Percentiles rank a stretch among this genome's conserved stretches.
Evolutionary conservation across 92 coral and sea anemone species (phyloP).

Genomic region (Hydrozoanthus gracilis): DNA sequence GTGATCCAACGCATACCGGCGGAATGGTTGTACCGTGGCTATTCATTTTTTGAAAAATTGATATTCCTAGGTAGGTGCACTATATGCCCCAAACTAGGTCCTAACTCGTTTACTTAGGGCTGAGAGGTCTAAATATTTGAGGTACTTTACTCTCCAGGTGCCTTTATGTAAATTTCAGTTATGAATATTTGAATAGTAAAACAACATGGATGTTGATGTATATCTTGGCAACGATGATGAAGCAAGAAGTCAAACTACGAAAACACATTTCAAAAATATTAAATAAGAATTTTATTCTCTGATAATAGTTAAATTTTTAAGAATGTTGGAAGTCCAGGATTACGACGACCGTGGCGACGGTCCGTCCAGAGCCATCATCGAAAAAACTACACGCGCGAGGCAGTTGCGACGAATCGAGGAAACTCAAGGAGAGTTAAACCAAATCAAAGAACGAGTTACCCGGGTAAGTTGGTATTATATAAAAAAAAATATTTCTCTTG

Average conservation of each 20-base stretch:
- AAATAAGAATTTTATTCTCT: background rate
- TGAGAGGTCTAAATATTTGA: constrained; percentile 3
- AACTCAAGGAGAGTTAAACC: constrained; percentile 84
- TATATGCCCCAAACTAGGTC: no score
- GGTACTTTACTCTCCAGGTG: background rate
- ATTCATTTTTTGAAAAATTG: no score
- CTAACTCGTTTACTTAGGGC: background rate
- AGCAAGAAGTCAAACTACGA: background rate
- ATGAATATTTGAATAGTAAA: background rate
- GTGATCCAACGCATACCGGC: no score
- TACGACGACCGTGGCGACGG: constrained; percentile 83
- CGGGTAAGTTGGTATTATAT: constrained; percentile 61
- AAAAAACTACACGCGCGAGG: constrained; percentile 82
- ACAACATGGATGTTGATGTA: background rate
- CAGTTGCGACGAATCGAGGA: constrained; percentile 84
- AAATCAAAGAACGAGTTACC: constrained; percentile 85
- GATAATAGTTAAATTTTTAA: constrained; percentile 16
- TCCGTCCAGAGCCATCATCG: constrained; percentile 89
- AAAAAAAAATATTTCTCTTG: background rate
- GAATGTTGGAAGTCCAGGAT: constrained; percentile 58
- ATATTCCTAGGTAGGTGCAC: no score
- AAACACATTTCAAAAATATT: background rate
- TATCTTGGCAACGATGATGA: constrained; percentile 42
- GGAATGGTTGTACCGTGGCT: no score
- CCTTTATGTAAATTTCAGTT: constrained; percentile 27